Evolutionary conservation across 1,140 invertebrate genomes (phyloP).

Genomic region (Heliconius hewitsoni): DNA sequence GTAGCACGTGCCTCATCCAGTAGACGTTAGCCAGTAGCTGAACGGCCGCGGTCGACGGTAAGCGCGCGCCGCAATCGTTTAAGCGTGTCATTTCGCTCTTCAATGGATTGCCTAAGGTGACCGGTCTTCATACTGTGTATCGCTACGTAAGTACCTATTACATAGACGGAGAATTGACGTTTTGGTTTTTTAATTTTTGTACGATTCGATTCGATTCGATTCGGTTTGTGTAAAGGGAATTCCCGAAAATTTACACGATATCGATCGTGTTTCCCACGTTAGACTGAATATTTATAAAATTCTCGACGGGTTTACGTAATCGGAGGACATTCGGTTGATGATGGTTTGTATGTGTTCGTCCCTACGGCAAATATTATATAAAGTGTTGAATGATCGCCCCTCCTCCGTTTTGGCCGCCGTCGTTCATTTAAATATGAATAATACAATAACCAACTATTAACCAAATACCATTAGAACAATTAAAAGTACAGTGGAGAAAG

Average conservation of each 20-base stretch:
- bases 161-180: background rate
- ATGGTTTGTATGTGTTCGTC: constrained; percentile 35
- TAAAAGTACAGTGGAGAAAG: background rate
- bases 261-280: constrained; percentile 52
- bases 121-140: constrained; percentile 36
- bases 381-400: constrained; percentile 29
- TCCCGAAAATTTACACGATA: constrained; percentile 48
- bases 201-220: background rate
- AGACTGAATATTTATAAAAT: constrained; percentile 61
- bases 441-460: constrained; percentile 13
- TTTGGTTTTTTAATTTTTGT: background rate
- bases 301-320: constrained; percentile 66
- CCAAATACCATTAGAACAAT: constrained; percentile 17
- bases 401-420: background rate
- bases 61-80: constrained; percentile 44
- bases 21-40: constrained; percentile 30
- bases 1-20: constrained; percentile 58
- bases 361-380: constrained; percentile 34
- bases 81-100: constrained; percentile 48
- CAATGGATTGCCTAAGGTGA: constrained; percentile 73
- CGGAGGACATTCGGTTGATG: constrained; percentile 57
- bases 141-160: background rate
- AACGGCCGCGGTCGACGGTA: constrained; percentile 54
- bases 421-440: constrained; percentile 11
- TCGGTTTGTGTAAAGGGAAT: background rate